Percentiles rank a stretch among this genome's conserved stretches.
These are phyloP conservation scores for Bubo bubo DNA, from an alignment of 2,113 vertebrate species.

Conservation along the genomic window DNA sequence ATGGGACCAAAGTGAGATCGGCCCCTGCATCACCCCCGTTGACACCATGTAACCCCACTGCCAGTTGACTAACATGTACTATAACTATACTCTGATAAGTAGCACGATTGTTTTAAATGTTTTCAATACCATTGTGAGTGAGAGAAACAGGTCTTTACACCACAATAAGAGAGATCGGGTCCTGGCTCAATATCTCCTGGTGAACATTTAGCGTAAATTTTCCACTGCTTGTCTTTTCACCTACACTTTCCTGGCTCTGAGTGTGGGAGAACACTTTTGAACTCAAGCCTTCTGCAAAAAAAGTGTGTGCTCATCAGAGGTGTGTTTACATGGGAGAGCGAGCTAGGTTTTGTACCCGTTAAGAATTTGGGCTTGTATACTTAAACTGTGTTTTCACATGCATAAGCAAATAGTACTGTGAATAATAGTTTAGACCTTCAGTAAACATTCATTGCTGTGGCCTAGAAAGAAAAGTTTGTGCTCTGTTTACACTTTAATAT, in stretches of 20 bases:
- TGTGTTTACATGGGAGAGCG: background rate
- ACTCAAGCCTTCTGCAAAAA: too few species aligned
- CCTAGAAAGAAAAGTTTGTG: background rate
- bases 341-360: background rate
- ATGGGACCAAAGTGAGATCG: background rate
- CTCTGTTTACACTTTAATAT: background rate
- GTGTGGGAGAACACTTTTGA: background rate
- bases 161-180: background rate
- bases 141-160: background rate
- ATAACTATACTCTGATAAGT: too few species aligned
- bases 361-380: background rate
- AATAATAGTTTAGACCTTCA: background rate
- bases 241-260: background rate
- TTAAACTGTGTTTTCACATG: background rate
- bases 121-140: background rate
- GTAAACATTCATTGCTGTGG: background rate
- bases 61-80: background rate
- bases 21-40: background rate
- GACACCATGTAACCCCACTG: accelerated
- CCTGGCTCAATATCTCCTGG: background rate
- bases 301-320: background rate
- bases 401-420: background rate
- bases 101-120: background rate
- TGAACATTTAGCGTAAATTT: background rate
- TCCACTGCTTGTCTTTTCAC: background rate